phyloP scores from a whole-genome alignment of 2,113 vertebrate species.

The Mormyrus iriodes region DNA sequence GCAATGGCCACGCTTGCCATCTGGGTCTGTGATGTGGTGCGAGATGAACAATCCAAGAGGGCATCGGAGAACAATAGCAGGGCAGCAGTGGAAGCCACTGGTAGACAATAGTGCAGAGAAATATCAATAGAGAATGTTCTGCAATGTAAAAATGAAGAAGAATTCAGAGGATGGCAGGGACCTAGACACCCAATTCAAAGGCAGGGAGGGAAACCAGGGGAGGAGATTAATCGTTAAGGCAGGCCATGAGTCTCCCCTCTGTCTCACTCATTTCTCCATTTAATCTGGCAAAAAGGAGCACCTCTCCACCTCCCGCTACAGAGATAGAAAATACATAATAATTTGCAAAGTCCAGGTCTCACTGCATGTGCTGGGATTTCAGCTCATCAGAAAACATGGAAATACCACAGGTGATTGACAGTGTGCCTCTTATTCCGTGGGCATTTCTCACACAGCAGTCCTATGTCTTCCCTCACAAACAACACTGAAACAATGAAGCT shows the following conservation, averaged over 20 bases:
- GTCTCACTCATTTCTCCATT: conserved; percentile 16
- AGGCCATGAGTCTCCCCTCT: background rate
- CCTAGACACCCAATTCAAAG: background rate
- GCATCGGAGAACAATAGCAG: background rate
- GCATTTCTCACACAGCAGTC: conserved; percentile 27
- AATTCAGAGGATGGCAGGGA: background rate
- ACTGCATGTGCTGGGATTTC: conserved; percentile 19
- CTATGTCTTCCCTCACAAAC: conserved; percentile 18
- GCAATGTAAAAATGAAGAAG: background rate
- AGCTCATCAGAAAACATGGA: conserved; percentile 51
- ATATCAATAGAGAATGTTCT: background rate
- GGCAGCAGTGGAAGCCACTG: background rate
- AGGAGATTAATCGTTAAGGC: background rate
- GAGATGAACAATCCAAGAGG: background rate
- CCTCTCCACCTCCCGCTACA: background rate
- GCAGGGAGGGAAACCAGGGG: background rate
- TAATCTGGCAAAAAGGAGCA: conserved; percentile 24
- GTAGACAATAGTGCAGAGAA: background rate
- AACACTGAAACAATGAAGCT: conserved; percentile 33
- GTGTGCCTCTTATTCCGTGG: conserved; percentile 32
- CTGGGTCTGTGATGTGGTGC: background rate
- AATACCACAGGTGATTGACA: conserved; percentile 41
- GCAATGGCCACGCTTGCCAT: background rate
- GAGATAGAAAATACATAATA: background rate
- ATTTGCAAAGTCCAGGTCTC: background rate